Conservation (phyloP, 2,888 invertebrate genomes). For the Bembecia ichneumoniformis region DNA sequence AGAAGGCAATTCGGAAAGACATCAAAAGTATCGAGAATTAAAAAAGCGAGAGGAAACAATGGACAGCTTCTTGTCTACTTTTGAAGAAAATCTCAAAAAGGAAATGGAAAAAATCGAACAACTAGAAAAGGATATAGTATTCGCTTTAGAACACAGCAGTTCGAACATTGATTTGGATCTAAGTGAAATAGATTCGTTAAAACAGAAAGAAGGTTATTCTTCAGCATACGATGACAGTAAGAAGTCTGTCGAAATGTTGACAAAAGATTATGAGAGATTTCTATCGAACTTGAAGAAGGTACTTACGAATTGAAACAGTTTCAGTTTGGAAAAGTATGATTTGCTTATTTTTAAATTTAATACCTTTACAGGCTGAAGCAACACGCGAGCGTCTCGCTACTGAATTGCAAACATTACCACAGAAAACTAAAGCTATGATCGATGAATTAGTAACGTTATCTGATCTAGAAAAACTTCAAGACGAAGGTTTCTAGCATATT, state of each 20-base stretch:
- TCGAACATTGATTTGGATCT: constrained; percentile 75
- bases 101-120: constrained; percentile 76
- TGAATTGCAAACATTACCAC: constrained; percentile 77
- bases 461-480: constrained; percentile 73
- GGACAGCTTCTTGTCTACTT: constrained; percentile 80
- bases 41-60: constrained; percentile 86
- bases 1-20: constrained; percentile 80
- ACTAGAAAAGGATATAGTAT: constrained; percentile 76
- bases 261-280: constrained; percentile 71
- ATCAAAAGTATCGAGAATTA: constrained; percentile 84
- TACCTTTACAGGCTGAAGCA: constrained; percentile 42
- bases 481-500: constrained; percentile 45
- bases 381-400: constrained; percentile 61
- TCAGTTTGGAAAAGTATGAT: not conserved
- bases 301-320: not conserved
- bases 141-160: constrained; percentile 77
- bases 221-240: constrained; percentile 62
- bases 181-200: constrained; percentile 65
- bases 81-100: constrained; percentile 74
- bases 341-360: not conserved
- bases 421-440: constrained; percentile 77
- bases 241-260: constrained; percentile 54
- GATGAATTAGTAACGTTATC: constrained; percentile 74
- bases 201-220: constrained; percentile 57
- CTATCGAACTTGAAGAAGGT: constrained; percentile 75